phyloP scores from a whole-genome alignment of 2,113 vertebrate genomes.

The Crotalus helleri region DNA sequence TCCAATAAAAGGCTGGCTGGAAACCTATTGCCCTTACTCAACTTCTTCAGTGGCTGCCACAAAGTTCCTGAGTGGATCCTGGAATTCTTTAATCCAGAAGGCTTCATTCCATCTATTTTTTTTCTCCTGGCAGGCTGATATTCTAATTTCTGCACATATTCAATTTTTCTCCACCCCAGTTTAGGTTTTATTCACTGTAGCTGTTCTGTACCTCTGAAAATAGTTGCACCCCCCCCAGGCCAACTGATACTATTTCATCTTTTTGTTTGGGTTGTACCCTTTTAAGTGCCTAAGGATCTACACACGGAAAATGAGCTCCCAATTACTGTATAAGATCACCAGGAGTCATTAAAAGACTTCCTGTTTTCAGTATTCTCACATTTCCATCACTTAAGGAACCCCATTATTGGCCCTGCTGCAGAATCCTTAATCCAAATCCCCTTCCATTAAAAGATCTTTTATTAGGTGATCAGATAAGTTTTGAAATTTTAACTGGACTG shows the following conservation, averaged over 20 bases:
- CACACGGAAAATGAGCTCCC: neutral
- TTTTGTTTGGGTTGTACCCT: neutral
- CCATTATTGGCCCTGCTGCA: neutral
- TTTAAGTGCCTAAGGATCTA: neutral
- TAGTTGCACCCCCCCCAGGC: neutral
- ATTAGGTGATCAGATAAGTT: neutral
- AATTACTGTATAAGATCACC: neutral
- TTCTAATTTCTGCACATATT: neutral
- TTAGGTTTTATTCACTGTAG: neutral
- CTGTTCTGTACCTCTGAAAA: neutral
- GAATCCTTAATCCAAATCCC: neutral
- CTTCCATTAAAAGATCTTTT: neutral
- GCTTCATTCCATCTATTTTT: neutral
- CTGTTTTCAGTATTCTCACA: slow-evolving; percentile 7
- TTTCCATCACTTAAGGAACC: neutral
- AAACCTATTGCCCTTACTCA: neutral
- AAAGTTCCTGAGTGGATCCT: neutral
- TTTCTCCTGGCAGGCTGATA: neutral
- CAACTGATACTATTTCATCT: neutral
- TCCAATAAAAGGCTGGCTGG: neutral
- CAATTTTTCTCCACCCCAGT: neutral
- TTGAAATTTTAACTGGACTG: neutral
- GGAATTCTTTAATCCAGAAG: neutral
- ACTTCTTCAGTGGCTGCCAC: neutral
- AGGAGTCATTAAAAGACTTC: neutral